These are phyloP conservation scores for Petaurus breviceps DNA, from an alignment of 2,113 vertebrate species.

Conservation along the genomic window DNA sequence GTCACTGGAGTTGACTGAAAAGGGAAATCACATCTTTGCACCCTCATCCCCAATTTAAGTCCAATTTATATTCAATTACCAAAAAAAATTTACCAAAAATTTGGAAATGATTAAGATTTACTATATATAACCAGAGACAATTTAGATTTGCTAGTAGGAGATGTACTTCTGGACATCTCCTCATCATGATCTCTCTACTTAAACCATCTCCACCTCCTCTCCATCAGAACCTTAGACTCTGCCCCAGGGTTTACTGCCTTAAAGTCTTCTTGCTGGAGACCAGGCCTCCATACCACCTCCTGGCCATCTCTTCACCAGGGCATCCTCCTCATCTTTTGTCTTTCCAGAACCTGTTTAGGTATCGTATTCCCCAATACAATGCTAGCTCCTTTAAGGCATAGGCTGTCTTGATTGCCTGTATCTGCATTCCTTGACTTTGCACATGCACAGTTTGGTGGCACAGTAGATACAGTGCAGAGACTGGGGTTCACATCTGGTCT, in stretches of 20 bases:
- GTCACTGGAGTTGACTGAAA: not conserved
- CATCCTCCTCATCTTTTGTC: not conserved
- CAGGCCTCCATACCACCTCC: not conserved
- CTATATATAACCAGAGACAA: not conserved
- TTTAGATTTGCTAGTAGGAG: not conserved
- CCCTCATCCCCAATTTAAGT: not conserved
- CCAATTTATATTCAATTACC: not conserved
- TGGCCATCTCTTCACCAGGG: not conserved
- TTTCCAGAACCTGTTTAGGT: not conserved
- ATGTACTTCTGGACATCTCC: not conserved
- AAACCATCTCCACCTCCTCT: not conserved
- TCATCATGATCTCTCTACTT: not conserved
- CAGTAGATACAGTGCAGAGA: too few relatives aligned
- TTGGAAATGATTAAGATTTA: not conserved
- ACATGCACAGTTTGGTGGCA: not conserved
- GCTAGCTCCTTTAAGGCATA: not conserved
- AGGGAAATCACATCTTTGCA: not conserved
- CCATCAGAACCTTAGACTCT: not conserved
- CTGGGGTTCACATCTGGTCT: too few relatives aligned
- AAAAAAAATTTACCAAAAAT: constrained; percentile 23
- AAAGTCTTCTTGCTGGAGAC: not conserved
- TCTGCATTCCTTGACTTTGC: not conserved
- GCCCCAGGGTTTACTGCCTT: not conserved
- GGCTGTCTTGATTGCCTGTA: not conserved
- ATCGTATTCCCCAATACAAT: not conserved